Evolutionary conservation across 2,888 invertebrate species (phyloP), one percentile per base, ranked within the genome.

Genomic region (Hedya salicella): DNA sequence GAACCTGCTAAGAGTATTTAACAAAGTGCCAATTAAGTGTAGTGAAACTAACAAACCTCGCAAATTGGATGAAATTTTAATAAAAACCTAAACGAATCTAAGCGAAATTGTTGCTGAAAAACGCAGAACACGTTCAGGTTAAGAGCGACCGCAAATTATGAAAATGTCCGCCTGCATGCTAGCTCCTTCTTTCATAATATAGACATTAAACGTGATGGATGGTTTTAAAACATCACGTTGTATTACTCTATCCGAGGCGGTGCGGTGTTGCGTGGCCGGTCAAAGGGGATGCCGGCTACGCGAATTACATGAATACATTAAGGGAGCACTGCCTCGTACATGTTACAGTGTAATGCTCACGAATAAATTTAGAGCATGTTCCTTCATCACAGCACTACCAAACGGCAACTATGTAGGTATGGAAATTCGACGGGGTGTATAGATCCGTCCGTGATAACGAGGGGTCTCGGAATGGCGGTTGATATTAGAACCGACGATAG

Each of bases 221-320:
- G 89, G 88, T 89, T 91, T 92, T 91, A 91, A 91, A 92, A 89
- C 90, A 91, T 90, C 86, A 87, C 84, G 89, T 90, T 87, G 88
- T 91, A 89, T 89, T 90, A 90, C 89, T 90, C 85, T 86, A 89
- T 91, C 85, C 89, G 83, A 86, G 87, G 80, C 87, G 82, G 87
- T 85, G 88, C 87, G 88, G 89, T 83, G 89, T 90, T 89, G 92
- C 92, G 92, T 91, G 91, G 91, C 85, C 83, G 89, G 92, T 92
- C 92, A 92, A 92, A 92, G 91, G 91, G 91, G 91, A 91, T 89
- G 85, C 87, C 89, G 87, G 89, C 87, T 88, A 91, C 89, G 91
- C 88, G 92, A 91, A 91, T 92, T 91, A 91, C 91, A 91, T 91
- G 92, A 92, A 92, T 92, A 92, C 89, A 91, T 92, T 92, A 92